A percentile compares a stretch with the other conserved stretches of the same genome.
phyloP scores from a whole-genome alignment of 1,140 invertebrate genomes.

The Macrotrachela quadricornifera region DNA sequence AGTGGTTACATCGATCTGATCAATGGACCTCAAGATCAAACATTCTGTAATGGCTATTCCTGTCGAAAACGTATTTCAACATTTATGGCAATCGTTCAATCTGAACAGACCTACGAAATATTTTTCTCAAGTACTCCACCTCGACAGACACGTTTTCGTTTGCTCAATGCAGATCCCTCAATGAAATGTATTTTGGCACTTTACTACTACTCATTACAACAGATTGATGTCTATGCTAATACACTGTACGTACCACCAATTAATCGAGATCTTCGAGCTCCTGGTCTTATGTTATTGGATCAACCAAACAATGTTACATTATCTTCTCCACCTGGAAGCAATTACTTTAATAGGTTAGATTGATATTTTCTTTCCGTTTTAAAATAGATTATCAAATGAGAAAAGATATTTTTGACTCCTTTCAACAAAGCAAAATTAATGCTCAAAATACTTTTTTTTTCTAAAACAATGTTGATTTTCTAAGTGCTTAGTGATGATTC shows the following conservation, averaged over 20 bases:
- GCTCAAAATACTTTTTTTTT: too few relatives aligned
- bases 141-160: conserved; percentile 10
- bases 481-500: too few relatives aligned
- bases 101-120: conserved; percentile 12
- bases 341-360: too few relatives aligned
- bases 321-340: too few relatives aligned
- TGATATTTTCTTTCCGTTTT: too few relatives aligned
- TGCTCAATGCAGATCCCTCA: conserved; percentile 14
- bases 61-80: conserved; percentile 23
- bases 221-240: conserved; percentile 21
- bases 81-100: conserved; percentile 19
- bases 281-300: too few relatives aligned
- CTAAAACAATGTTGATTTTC: too few relatives aligned
- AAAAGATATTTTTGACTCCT: too few relatives aligned
- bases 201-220: conserved; percentile 15
- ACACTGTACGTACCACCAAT: conserved; percentile 13
- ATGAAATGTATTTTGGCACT: conserved; percentile 15
- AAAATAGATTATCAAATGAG: too few relatives aligned
- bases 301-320: too few relatives aligned
- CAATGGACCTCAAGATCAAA: conserved; percentile 29
- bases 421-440: too few relatives aligned
- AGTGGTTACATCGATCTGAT: conserved; percentile 22
- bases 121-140: neutral
- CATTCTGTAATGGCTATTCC: conserved; percentile 25
- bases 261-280: conserved; percentile 9